Base-by-base conservation (phyloP, 2,888 invertebrate species). In the Napeogenes sylphis region DNA sequence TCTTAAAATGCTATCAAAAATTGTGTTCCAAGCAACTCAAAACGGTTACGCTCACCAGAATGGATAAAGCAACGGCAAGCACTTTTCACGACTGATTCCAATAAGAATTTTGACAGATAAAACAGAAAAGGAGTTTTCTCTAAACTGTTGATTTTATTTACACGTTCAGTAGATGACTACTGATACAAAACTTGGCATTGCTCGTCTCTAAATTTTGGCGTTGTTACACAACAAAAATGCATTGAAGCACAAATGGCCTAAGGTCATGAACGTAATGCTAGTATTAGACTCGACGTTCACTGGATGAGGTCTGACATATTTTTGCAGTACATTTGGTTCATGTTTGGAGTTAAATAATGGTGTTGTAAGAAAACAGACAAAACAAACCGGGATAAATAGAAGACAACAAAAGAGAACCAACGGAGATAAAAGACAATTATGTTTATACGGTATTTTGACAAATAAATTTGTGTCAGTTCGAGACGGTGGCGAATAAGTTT, bases 381-480 rank as follows among this genome's bases (percentile, higher is more conserved):
- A 84, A 81, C 68, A 76, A 84, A 83, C 72, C 71, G 70, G 76
- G 80, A 75, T 72, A 77, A 73, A 77, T 73, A 73, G 78, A 78
- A 77, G 71, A 77, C 80, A 85, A 86, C 81, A 77, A 82, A 85
- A 81, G 83, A 83, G 81, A 84, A 86, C 85, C 78, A 83, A 82
- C 78, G 79, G 77, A 79, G 76, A 72, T 78, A 76, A 73, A 21
- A 81, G 73, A 77, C 76, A 79, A 83, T 76, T 79, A 83, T 81
- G 79, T 85, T 81, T 84, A 82, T 77, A 85, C 82, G 83, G 84
- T 89, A 85, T 87, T 89, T 87, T 89, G 89, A 86, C 86, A 87
- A 88, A 83, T 83, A 75, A 77, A 76, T 86, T 86, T 84, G 80
- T 85, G 83, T 84, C 74, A 72, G 58, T 65, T 71, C 67, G 62